Conservation (phyloP, 2,888 invertebrate genomes). For the Apodemia hepburni region DNA sequence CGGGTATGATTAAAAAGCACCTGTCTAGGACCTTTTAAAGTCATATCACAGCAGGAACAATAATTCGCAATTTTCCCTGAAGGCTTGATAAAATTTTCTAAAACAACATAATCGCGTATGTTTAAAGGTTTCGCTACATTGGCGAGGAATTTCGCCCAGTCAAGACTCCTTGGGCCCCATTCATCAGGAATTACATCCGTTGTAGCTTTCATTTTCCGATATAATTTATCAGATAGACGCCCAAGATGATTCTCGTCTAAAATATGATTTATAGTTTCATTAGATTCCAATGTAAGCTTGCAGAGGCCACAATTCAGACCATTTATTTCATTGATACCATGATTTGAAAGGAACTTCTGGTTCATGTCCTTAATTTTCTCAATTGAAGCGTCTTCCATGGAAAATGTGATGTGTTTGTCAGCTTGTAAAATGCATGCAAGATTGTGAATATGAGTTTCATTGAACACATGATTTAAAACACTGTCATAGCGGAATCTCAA, state of each 20-base stretch:
- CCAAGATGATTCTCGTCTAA: constrained; percentile 67
- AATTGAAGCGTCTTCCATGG: constrained; percentile 46
- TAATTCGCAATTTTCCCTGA: constrained; percentile 67
- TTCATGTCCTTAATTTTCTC: constrained; percentile 65
- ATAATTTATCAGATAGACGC: constrained; percentile 60
- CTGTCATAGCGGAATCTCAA: constrained; percentile 70
- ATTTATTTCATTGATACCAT: constrained; percentile 46
- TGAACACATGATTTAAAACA: constrained; percentile 69
- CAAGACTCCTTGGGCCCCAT: constrained; percentile 69
- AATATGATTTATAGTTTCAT: constrained; percentile 58
- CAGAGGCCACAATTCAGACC: constrained; percentile 54
- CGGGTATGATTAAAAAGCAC: constrained; percentile 71
- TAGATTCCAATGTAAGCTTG: constrained; percentile 45
- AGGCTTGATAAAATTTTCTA: constrained; percentile 70
- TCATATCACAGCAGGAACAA: constrained; percentile 70
- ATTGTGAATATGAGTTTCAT: constrained; percentile 63
- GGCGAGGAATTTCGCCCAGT: constrained; percentile 69
- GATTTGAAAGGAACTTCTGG: constrained; percentile 48
- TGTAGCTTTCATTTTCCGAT: constrained; percentile 50
- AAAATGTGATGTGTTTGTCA: constrained; percentile 59
- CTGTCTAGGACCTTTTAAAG: constrained; percentile 66
- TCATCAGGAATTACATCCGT: constrained; percentile 60
- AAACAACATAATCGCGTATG: constrained; percentile 62
- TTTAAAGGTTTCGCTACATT: constrained; percentile 65
- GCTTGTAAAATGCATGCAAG: constrained; percentile 61